Percentiles rank a stretch among this genome's conserved stretches.
These are phyloP conservation scores for Heteropelma amictum DNA, from an alignment of 2,888 invertebrate genomes.

Conservation along the genomic window DNA sequence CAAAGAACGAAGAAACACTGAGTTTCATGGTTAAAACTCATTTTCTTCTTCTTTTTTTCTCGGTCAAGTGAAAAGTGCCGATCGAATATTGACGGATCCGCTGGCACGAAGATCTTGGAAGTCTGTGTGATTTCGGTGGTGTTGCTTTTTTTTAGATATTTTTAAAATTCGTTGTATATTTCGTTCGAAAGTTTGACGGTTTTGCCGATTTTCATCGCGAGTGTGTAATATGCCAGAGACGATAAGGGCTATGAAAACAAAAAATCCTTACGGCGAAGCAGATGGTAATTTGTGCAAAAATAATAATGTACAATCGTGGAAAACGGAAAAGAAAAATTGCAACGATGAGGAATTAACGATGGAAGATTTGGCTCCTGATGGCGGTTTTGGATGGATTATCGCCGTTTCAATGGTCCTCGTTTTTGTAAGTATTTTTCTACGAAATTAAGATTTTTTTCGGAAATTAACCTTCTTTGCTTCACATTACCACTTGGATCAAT, in stretches of 20 bases:
- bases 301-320: constrained; percentile 26
- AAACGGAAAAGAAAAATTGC: constrained; percentile 17
- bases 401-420: constrained; percentile 90
- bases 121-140: neutral
- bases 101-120: neutral
- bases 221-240: constrained; percentile 33
- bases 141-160: neutral
- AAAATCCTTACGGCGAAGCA: constrained; percentile 15
- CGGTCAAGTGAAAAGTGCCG: neutral
- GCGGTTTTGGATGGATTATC: constrained; percentile 94
- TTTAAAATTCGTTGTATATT: neutral
- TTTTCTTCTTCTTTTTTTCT: neutral
- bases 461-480: neutral
- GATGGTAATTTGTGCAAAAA: constrained; percentile 13
- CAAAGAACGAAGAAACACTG: too few relatives aligned
- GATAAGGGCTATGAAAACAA: neutral
- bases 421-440: constrained; percentile 83
- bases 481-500: neutral
- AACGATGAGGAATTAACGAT: constrained; percentile 49
- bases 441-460: too few relatives aligned
- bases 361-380: constrained; percentile 86
- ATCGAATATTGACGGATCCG: neutral
- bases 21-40: too few relatives aligned
- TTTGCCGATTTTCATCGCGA: neutral
- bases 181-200: neutral